These are phyloP conservation scores for Machimus rusticus DNA, from an alignment of 2,888 invertebrate species.

Conservation along the genomic window DNA sequence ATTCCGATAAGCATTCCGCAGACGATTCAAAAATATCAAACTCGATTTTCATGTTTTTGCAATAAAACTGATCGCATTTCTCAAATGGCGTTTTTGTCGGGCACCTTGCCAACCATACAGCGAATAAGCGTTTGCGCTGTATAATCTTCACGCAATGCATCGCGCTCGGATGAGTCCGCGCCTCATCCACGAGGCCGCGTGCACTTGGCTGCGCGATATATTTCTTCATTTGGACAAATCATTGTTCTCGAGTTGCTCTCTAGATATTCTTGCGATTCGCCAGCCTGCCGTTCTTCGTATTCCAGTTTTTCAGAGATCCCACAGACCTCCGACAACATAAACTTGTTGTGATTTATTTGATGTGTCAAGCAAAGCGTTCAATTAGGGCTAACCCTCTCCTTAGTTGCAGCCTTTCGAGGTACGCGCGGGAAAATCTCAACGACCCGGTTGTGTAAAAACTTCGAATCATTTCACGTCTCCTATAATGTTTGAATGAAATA, in stretches of 20 bases:
- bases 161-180: neutral
- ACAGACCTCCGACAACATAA: conserved; percentile 34
- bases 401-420: conserved; percentile 2
- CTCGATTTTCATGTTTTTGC: conserved; percentile 34
- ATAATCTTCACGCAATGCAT: conserved; percentile 35
- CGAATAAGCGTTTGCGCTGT: conserved; percentile 12
- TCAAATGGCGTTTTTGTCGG: conserved; percentile 6
- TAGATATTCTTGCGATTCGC: conserved; percentile 19
- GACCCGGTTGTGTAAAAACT: neutral
- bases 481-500: conserved; percentile 8
- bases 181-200: neutral
- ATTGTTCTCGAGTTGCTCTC: conserved; percentile 22
- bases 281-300: conserved; percentile 5
- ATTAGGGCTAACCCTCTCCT: conserved; percentile 57
- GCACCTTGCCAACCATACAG: neutral
- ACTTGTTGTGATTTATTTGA: conserved; percentile 60
- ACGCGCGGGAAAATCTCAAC: conserved; percentile 5
- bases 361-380: conserved; percentile 64
- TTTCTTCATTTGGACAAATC: conserved; percentile 39
- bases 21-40: conserved; percentile 13
- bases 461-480: conserved; percentile 34
- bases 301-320: conserved; percentile 15
- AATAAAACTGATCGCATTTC: conserved; percentile 32
- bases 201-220: conserved; percentile 22
- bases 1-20: conserved; percentile 29